Evolutionary conservation across 2,888 invertebrate species (phyloP).

Genomic region (Erebia ligea): DNA sequence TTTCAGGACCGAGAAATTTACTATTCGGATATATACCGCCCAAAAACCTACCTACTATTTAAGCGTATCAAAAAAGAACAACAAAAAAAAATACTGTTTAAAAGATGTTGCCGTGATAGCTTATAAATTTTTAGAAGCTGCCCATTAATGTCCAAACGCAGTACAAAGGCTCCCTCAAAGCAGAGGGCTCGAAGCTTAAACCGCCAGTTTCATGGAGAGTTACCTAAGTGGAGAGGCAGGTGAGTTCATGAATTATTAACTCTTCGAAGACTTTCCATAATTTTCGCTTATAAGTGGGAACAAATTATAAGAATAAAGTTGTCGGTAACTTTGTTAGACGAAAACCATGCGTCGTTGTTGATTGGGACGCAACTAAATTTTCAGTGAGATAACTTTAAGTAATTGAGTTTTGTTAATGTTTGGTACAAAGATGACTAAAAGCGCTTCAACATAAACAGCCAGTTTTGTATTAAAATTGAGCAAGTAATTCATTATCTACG

Average conservation of each 20-base stretch:
- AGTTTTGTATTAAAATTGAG: constrained; percentile 1
- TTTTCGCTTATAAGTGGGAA: not conserved
- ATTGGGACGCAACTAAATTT: not conserved
- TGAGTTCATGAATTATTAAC: constrained; percentile 24
- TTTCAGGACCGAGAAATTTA: no score
- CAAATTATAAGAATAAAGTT: not conserved
- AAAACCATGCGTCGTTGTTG: not conserved
- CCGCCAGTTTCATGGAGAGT: constrained; percentile 13
- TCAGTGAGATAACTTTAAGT: not conserved
- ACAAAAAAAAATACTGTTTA: not conserved
- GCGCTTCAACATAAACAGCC: no score
- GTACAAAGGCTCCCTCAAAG: constrained; percentile 7
- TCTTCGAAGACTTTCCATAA: constrained; percentile 11
- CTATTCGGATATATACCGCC: no score
- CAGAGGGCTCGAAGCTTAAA: constrained; percentile 10
- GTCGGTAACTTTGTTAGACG: constrained; percentile 8
- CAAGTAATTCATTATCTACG: constrained; percentile 12
- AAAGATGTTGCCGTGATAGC: not conserved
- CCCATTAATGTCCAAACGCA: constrained; percentile 18
- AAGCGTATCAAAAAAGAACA: not conserved
- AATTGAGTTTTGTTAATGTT: no score
- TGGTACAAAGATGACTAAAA: no score
- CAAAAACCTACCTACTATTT: no score
- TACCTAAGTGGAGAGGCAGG: constrained; percentile 13
- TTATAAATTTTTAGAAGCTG: constrained; percentile 12